A percentile compares a stretch with the other conserved stretches of the same genome.
Evolutionary conservation across 2,888 invertebrate genomes (phyloP).

Genomic region (Helicoverpa assulta): DNA sequence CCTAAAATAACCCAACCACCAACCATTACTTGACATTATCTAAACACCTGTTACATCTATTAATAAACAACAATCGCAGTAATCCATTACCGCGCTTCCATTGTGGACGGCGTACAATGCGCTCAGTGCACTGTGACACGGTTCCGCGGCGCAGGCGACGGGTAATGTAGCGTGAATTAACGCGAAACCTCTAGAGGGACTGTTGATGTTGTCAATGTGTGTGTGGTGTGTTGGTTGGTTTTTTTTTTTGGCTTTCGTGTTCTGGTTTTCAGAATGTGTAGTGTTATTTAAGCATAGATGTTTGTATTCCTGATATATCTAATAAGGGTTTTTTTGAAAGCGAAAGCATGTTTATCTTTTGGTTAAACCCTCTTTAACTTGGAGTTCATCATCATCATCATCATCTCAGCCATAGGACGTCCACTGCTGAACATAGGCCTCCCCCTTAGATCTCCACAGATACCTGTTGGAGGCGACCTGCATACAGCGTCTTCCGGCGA

Average conservation of each 20-base stretch:
- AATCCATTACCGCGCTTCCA: slow-evolving; percentile 67
- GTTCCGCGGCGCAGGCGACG: slow-evolving; percentile 50
- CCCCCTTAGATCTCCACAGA: no score
- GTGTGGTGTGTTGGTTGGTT: slow-evolving; percentile 4
- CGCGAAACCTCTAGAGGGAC: slow-evolving; percentile 50
- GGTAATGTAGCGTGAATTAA: slow-evolving; percentile 70
- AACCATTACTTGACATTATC: slow-evolving; percentile 7
- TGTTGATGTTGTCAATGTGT: slow-evolving; percentile 46
- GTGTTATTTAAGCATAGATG: no score
- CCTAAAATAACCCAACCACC: neutral
- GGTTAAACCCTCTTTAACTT: no score
- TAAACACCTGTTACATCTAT: slow-evolving; percentile 45
- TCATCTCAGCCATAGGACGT: no score
- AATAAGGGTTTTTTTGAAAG: no score
- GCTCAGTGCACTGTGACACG: slow-evolving; percentile 68
- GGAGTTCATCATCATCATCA: no score
- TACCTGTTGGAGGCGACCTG: no score
- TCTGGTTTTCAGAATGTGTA: no score
- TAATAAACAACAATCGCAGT: slow-evolving; percentile 62
- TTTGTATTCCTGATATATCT: no score
- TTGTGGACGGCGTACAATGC: slow-evolving; percentile 69
- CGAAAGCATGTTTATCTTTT: no score
- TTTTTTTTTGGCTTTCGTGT: neutral
- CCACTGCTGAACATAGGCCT: no score
- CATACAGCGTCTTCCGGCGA: no score